Percentiles rank a stretch among this genome's conserved stretches.
Conservation (phyloP, 2,797 vertebrate species). For the Pseudochaenichthys georgianus region DNA sequence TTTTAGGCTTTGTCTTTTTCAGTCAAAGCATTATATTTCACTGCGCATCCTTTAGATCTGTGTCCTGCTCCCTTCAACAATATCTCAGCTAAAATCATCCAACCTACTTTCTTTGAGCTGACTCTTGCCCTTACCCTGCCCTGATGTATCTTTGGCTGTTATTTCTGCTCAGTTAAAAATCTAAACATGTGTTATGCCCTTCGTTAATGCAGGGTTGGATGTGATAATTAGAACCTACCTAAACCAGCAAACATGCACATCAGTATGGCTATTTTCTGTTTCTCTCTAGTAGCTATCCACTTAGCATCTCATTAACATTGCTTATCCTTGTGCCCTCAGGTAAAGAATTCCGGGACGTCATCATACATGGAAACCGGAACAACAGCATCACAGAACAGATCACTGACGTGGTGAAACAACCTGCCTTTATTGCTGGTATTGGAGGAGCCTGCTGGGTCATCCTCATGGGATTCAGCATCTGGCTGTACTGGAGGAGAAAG, state of each 20-base stretch:
- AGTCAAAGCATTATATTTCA: conserved; percentile 68
- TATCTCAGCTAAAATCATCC: conserved; percentile 57
- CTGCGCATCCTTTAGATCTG: conserved; percentile 53
- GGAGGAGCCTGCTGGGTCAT: conserved; percentile 99
- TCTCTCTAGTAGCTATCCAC: conserved; percentile 29
- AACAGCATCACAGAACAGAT: conserved; percentile 99
- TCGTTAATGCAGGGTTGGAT: not conserved
- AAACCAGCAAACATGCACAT: conserved; percentile 34
- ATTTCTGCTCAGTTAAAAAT: conserved; percentile 21
- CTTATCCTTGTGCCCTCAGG: conserved; percentile 79
- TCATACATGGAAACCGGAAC: conserved; percentile 93
- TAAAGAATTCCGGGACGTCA: conserved; percentile 93
- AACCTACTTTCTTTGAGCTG: conserved; percentile 36
- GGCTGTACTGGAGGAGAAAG: conserved; percentile 99
- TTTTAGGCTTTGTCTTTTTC: conserved; percentile 70
- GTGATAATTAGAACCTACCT: conserved; percentile 33
- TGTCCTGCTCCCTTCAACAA: conserved; percentile 50
- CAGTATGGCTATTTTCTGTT: conserved; percentile 14
- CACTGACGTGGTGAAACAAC: conserved; percentile 99
- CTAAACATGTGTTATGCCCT: conserved; percentile 11
- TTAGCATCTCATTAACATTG: conserved; percentile 19
- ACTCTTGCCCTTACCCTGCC: conserved; percentile 31
- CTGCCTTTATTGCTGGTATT: conserved; percentile 98
- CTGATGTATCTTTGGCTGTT: conserved; percentile 29
- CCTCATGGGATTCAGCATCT: conserved; percentile 99